Evolutionary conservation across 2,113 vertebrate genomes (phyloP), one percentile per base, ranked within the genome.

Genomic region (Tauraco erythrolophus): DNA sequence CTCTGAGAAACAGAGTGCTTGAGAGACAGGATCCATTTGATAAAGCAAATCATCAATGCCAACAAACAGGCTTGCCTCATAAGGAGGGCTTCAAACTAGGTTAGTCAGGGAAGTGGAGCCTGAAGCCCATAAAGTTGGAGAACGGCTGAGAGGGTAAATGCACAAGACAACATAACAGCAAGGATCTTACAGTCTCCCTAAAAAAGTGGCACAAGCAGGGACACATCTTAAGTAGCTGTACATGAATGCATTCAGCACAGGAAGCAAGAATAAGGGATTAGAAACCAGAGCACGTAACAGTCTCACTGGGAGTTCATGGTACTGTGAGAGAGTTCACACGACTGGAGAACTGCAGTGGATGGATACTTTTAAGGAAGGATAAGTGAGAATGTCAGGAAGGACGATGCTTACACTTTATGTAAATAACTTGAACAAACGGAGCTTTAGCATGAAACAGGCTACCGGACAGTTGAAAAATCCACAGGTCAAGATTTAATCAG

Each of bases 281-380:
- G 23, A 89, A 74, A 92, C 6, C 19, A 35, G 5, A 65, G 31
- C 2, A 5, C 0, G 0, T 9, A 66, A 64, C 10, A 43, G 12
- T 48, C 45, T 56, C 24, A 41, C 17, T 14, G 25, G 19, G 19
- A 85, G 7, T n/a, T 62, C 1, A 2, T 1, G 1, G 23, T n/a
- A 43, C 0, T 7, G 69, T 22, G 56, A 71, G 33, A 70, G 1
- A 65, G 33, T 53, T 57, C 25, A 43, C 33, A 31, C 35, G 92
- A 45, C 31, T 15, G 11, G 31, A 60, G 18, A 56, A 58, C 18
- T 50, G 25, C n/a, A 58, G 19, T 8, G 27, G 37, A 77, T 45
- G 23, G 35, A 84, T 19, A 76, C 12, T 58, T 72, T 50, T 50
- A 60, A 41, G 57, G 57, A 83, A 61, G 15, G 15, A 35, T 6